phyloP scores from a whole-genome alignment of 2,113 vertebrate species.

The Copsychus sechellarum region DNA sequence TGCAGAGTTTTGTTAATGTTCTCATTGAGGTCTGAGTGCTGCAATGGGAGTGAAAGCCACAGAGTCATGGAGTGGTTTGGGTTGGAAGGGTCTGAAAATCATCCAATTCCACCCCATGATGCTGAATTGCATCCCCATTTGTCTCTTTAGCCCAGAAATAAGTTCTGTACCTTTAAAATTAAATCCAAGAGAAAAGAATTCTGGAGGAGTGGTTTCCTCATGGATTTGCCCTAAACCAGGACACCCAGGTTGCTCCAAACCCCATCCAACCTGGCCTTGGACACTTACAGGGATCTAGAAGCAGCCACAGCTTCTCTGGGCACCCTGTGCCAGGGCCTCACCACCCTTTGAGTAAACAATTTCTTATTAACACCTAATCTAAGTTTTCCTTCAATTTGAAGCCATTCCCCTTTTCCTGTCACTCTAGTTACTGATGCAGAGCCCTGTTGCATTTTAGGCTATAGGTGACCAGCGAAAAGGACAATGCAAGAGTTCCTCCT shows the following conservation, averaged over 20 bases:
- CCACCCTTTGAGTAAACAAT: background rate
- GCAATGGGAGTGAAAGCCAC: rapidly evolving
- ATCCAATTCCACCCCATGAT: background rate
- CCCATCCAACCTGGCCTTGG: background rate
- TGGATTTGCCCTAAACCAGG: background rate
- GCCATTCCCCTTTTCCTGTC: background rate
- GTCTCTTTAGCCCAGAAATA: background rate
- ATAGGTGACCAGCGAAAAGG: no score
- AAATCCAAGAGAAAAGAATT: rapidly evolving
- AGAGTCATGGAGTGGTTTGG: background rate
- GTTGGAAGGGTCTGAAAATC: background rate
- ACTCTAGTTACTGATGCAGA: background rate
- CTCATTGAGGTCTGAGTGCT: background rate
- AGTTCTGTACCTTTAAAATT: background rate
- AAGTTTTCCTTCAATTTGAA: background rate
- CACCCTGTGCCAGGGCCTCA: rapidly evolving
- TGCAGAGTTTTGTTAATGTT: background rate
- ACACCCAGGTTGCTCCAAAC: background rate
- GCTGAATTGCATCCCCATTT: background rate
- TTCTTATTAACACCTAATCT: background rate
- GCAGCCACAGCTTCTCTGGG: background rate
- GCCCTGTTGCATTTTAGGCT: background rate
- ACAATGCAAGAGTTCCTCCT: no score
- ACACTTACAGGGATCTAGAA: background rate
- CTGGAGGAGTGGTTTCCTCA: background rate